phyloP scores from a whole-genome alignment of 2,888 invertebrate species.

The Pseudoips prasinana region DNA sequence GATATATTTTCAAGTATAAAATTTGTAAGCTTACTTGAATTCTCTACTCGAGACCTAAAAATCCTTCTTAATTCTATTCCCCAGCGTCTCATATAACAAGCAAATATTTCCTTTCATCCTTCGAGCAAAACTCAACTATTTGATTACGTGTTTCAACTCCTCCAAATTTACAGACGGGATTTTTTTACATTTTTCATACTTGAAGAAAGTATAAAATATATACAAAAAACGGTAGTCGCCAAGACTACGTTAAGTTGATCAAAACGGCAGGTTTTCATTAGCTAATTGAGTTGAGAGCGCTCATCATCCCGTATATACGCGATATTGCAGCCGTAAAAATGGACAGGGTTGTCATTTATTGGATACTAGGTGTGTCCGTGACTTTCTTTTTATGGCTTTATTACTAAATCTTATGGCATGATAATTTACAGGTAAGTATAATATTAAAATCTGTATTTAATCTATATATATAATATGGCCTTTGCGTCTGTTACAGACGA shows the following conservation, averaged over 20 bases:
- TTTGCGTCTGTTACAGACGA: no score
- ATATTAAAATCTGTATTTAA: no score
- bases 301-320: conserved; percentile 53
- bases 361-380: no score
- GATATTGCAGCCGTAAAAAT: conserved; percentile 50
- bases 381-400: no score
- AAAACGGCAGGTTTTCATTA: conserved; percentile 70
- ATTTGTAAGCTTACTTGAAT: no score
- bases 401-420: no score
- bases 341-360: conserved; percentile 38
- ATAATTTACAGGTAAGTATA: no score
- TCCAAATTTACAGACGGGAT: not conserved
- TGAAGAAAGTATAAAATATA: conserved; percentile 22
- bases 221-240: conserved; percentile 26
- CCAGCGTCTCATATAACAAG: no score
- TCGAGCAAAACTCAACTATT: not conserved
- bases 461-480: no score
- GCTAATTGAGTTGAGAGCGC: conserved; percentile 69
- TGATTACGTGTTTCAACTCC: not conserved
- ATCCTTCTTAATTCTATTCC: no score
- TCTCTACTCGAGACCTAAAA: no score
- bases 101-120: not conserved
- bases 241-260: conserved; percentile 49
- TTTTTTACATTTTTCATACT: not conserved
- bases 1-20: no score